Conservation (phyloP, 2,113 vertebrate genomes). For the Zingel zingel region DNA sequence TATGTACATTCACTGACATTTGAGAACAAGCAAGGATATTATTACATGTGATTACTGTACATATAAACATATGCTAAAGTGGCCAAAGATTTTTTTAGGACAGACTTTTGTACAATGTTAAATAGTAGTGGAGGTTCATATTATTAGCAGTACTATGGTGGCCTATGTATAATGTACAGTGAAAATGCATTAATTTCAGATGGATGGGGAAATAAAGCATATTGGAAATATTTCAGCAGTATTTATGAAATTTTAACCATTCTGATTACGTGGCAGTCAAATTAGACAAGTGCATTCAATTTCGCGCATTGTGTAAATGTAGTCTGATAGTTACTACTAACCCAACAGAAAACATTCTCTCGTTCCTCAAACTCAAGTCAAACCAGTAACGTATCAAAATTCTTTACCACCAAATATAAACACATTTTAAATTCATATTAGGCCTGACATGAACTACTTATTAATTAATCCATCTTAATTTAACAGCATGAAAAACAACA, state of each 20-base stretch:
- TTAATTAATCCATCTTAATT: background rate
- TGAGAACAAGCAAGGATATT: slow-evolving; percentile 68
- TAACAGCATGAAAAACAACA: background rate
- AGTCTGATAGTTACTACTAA: background rate
- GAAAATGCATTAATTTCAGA: slow-evolving; percentile 13
- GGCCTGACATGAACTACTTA: background rate
- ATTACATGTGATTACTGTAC: slow-evolving; percentile 75
- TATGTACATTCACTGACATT: slow-evolving; percentile 82
- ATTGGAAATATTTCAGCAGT: slow-evolving; percentile 16
- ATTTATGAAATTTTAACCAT: background rate
- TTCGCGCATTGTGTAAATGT: slow-evolving; percentile 8
- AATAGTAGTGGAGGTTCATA: slow-evolving; percentile 64
- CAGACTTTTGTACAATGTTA: slow-evolving; percentile 83
- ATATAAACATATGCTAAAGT: slow-evolving; percentile 80
- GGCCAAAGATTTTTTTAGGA: slow-evolving; percentile 43
- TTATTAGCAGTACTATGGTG: slow-evolving; percentile 14
- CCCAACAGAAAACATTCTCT: background rate
- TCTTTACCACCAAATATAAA: background rate
- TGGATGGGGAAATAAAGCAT: background rate
- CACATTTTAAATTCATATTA: slow-evolving; percentile 7
- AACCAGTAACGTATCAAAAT: background rate
- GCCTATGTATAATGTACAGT: background rate
- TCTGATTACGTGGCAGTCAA: background rate
- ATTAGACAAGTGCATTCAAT: background rate
- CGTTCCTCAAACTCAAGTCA: background rate